These are phyloP conservation scores for Hassar affinis DNA, from an alignment of 2,113 vertebrate species.

Conservation along the genomic window DNA sequence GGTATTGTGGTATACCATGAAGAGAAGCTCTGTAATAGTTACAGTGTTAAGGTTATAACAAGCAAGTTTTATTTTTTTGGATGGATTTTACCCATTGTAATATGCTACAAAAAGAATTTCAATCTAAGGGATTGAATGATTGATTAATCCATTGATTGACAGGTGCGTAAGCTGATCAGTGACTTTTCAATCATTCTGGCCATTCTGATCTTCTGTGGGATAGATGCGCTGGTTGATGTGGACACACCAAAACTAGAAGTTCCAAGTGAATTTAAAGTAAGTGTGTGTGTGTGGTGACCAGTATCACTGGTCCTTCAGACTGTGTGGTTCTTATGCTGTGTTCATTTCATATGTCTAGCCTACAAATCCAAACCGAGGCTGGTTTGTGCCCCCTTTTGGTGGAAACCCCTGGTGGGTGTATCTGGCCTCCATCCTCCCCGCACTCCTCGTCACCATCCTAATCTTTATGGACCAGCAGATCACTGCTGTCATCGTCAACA, in stretches of 20 bases:
- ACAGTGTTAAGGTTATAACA: background rate
- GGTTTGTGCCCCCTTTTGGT: conserved; percentile 91
- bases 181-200: conserved; percentile 97
- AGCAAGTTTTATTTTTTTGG: background rate
- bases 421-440: conserved; percentile 86
- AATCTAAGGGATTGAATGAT: background rate
- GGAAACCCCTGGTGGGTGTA: conserved; percentile 98
- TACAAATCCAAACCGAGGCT: conserved; percentile 84
- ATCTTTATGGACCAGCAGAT: conserved; percentile 99
- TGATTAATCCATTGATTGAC: conserved; percentile 6
- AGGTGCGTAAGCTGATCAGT: conserved; percentile 96
- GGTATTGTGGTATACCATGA: background rate
- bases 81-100: background rate
- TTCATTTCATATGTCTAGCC: too few species aligned
- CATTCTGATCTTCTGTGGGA: conserved; percentile 91
- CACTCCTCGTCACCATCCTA: conserved; percentile 94
- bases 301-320: background rate
- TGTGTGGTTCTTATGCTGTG: too few species aligned
- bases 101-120: too few species aligned
- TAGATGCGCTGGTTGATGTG: conserved; percentile 92
- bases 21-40: background rate
- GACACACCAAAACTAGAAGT: conserved; percentile 95
- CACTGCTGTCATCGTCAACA: conserved; percentile 96
- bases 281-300: background rate
- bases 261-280: conserved; percentile 92